Evolutionary conservation across 2,797 vertebrate genomes (phyloP).

Genomic region (Rhabdophis nuchalis): DNA sequence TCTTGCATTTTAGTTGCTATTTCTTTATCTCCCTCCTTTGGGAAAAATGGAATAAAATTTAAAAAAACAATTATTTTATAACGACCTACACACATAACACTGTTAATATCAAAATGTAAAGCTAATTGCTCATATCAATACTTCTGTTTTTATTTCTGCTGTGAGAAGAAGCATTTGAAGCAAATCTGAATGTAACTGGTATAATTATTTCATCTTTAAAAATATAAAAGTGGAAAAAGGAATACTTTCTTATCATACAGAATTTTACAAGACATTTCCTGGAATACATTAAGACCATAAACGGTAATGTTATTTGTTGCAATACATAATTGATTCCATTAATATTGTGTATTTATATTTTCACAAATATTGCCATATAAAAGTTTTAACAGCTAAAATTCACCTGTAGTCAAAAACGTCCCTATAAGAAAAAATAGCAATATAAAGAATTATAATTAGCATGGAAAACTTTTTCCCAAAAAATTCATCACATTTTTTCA

Average conservation of each 20-base stretch:
- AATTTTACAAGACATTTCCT: background rate
- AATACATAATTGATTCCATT: background rate
- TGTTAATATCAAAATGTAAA: background rate
- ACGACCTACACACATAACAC: background rate
- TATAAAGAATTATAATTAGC: background rate
- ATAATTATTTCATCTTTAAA: background rate
- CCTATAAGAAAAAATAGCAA: background rate
- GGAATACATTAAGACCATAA: background rate
- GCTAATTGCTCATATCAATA: background rate
- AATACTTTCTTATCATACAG: background rate
- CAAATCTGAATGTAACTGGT: background rate
- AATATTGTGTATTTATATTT: background rate
- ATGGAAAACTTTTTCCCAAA: background rate
- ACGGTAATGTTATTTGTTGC: background rate
- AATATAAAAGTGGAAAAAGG: background rate
- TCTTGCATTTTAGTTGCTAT: conserved; percentile 99
- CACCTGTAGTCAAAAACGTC: background rate
- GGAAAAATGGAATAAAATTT: conserved; percentile 68
- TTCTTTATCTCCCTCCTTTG: conserved; percentile 97
- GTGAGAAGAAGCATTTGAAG: background rate
- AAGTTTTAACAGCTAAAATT: background rate
- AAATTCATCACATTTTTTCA: background rate
- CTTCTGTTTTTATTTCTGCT: background rate
- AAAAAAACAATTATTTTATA: conserved; percentile 51
- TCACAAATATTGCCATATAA: background rate